Evolutionary conservation across 2,113 vertebrate species (phyloP), one percentile per base, ranked within the genome.

Genomic region (Alethe castanea): DNA sequence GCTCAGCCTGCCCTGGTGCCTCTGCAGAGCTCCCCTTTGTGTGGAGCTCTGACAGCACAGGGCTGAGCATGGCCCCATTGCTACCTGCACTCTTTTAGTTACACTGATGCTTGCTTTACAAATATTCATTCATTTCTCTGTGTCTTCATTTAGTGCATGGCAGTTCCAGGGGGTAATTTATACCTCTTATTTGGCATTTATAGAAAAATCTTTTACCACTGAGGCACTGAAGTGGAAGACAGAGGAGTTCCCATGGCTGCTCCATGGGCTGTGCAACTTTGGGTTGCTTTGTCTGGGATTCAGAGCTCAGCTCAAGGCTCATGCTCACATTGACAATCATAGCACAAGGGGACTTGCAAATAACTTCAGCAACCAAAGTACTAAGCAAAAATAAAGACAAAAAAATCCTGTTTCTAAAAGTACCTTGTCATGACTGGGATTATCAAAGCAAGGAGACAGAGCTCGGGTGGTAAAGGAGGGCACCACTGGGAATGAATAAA

Each of bases 281-380:
- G 42, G 62, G 65, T 56, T 25, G 70, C 70, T 82, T 35, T 80
- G 81, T 79, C 66, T 3, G 1, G 3, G 7, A 47, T 20, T 44
- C 74, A 80, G 61, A 81, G 36, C 82, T 94, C 85, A 86, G 79
- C 71, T 81, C 72, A 40, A 73, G 72, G 45, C 73, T 89, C 76
- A 33, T 22, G 76, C 38, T 65, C 62, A 71, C 61, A 13, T 0
- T 74, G 50, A 82, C 35, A 82, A 35, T 9, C 64, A 35, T 35
- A 45, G 57, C 57, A 73, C 31, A 69, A 80, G 62, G 11, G 18
- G 23, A 71, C 70, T 31, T 28, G 18, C 25, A 79, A 69, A 28
- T 57, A 87, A 84, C 45, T 73, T 67, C 2, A 72, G 36, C 19
- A 79, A 59, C 4, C 7, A 3, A 81, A 85, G 35, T 48, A 61